Percentiles rank a stretch among this genome's conserved stretches.
phyloP scores from a whole-genome alignment of 2,113 vertebrate genomes.

The Panurus biarmicus region DNA sequence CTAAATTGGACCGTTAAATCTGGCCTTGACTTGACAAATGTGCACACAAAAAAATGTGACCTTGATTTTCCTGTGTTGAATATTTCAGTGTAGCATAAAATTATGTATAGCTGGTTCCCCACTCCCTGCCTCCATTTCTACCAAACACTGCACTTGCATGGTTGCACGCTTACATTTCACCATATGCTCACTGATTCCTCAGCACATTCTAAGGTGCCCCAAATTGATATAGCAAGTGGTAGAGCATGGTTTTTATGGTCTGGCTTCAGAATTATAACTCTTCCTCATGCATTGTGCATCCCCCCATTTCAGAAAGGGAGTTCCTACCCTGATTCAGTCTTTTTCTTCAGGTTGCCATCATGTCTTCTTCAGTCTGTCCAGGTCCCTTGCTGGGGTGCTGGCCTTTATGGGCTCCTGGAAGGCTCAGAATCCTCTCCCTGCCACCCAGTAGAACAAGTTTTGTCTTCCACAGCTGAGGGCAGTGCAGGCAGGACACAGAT shows the following conservation, averaged over 20 bases:
- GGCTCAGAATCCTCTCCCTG: not conserved
- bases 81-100: not conserved
- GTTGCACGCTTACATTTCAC: not conserved
- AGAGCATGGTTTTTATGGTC: not conserved
- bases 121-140: not conserved
- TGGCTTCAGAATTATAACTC: not conserved
- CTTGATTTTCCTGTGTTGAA: not conserved
- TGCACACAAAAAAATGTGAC: not conserved
- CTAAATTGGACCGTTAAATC: not conserved
- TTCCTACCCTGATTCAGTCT: not conserved
- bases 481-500: not conserved
- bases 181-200: not conserved
- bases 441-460: not conserved
- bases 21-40: not conserved
- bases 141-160: not conserved
- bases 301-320: not conserved
- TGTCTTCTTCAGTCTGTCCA: not conserved
- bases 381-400: not conserved
- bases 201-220: not conserved
- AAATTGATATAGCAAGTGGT: not conserved
- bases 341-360: not conserved
- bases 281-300: not conserved
- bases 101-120: not conserved
- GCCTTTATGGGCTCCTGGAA: not conserved
- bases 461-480: not conserved